Conservation (phyloP, 2,888 invertebrate species). For the Heliconius hortense region DNA sequence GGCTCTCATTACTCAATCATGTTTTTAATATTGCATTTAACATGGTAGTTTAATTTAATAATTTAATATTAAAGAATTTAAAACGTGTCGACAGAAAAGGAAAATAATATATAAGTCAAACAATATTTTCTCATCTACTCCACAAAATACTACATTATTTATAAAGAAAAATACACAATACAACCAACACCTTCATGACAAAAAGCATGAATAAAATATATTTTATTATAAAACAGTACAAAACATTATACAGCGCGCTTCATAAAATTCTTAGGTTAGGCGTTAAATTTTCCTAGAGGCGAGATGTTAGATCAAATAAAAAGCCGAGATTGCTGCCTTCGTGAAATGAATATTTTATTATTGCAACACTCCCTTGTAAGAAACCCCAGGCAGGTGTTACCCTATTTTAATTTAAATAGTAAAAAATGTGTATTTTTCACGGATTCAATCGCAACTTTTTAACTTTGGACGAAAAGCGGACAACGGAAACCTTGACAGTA, state of each 20-base stretch:
- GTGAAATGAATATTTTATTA: slow-evolving; percentile 23
- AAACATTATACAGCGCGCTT: not conserved
- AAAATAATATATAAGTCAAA: not conserved
- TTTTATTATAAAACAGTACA: not conserved
- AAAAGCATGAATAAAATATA: slow-evolving; percentile 13
- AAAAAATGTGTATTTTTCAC: no score
- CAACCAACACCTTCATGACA: not conserved
- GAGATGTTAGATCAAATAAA: slow-evolving; percentile 17
- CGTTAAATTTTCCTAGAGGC: slow-evolving; percentile 17
- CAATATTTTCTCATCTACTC: not conserved
- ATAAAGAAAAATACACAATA: not conserved
- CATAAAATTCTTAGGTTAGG: slow-evolving; percentile 11
- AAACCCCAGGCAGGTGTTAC: not conserved
- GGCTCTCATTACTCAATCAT: no score
- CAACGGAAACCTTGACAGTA: no score
- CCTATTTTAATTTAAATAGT: not conserved
- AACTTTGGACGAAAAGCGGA: no score
- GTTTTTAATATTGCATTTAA: no score
- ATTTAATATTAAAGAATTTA: no score
- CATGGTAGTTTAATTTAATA: no score
- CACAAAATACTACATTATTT: not conserved
- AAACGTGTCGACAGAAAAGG: not conserved
- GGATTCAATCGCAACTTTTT: no score
- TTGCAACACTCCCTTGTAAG: not conserved
- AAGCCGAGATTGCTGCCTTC: slow-evolving; percentile 15